A percentile compares a stretch with the other conserved stretches of the same genome.
Evolutionary conservation across 2,888 invertebrate species (phyloP).

Genomic region (Podotricha telesiphe): DNA sequence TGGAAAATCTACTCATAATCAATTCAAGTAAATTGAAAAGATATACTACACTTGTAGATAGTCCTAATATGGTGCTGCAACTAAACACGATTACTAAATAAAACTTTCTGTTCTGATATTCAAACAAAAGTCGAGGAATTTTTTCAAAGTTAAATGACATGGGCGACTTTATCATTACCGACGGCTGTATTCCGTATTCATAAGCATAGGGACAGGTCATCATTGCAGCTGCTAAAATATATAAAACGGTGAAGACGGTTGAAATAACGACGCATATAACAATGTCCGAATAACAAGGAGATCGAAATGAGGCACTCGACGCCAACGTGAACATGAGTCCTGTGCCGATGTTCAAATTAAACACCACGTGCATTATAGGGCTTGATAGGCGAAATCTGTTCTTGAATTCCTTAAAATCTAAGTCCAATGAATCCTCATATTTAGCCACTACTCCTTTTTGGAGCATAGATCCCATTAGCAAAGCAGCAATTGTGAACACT

Average conservation of each 20-base stretch:
- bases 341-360: constrained; percentile 59
- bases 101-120: constrained; percentile 53
- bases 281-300: constrained; percentile 66
- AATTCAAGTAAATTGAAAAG: constrained; percentile 59
- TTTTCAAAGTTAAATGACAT: constrained; percentile 63
- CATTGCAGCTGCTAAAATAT: constrained; percentile 57
- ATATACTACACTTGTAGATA: constrained; percentile 54
- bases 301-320: constrained; percentile 60
- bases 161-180: constrained; percentile 47
- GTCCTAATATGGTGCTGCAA: constrained; percentile 53
- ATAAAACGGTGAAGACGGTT: constrained; percentile 51
- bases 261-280: constrained; percentile 58
- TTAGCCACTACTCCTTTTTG: constrained; percentile 68
- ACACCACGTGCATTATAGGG: constrained; percentile 55
- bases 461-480: constrained; percentile 67
- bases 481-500: constrained; percentile 51
- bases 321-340: constrained; percentile 63
- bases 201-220: constrained; percentile 68
- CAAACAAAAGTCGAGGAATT: constrained; percentile 60
- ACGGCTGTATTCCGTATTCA: constrained; percentile 51
- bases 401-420: constrained; percentile 55
- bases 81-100: constrained; percentile 61
- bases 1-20: constrained; percentile 49
- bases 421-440: constrained; percentile 61
- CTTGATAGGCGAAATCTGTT: constrained; percentile 49